Evolutionary conservation across 2,888 invertebrate genomes (phyloP), one percentile per base, ranked within the genome.

Genomic region (Lasioglossum malachurum): DNA sequence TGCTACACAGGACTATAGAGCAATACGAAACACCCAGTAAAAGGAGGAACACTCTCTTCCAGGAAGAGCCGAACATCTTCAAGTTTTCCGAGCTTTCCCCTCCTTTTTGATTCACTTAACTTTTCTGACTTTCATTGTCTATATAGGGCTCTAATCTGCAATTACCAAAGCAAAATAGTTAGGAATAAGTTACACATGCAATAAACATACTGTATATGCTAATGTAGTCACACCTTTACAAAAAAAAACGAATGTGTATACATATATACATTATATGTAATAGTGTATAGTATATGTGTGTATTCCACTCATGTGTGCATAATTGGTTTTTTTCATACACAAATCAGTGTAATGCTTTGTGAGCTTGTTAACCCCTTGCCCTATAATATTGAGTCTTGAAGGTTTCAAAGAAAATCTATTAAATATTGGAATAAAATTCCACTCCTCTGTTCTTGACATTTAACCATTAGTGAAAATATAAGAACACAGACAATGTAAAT

Each of bases 51-150:
- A 89, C 82, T 83, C 91, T 87, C 87, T 91, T 89, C 78, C 91
- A 84, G 81, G 89, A 90, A 80, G 91, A 88, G 88, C 90, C 89
- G 84, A 88, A 91, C 94, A 95, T 95, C 91, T 93, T 94, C 90
- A 74, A 23, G 78, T 80, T 76, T 86, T 86, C 86, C 87, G 71
- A 90, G 81, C 87, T 87, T 71, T 84, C 83, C 83, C 86, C 80
- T 64, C 73, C 77, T 78, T 57, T 73, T 84, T 83, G 77, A 64
- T 86, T 87, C 60, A 57, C 80, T 90, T 88, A 87, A 74, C 83
- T 89, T 71, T 82, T 72, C 75, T 83, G 77, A 75, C 85, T 89
- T 85, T 88, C 91, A 91, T 93, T 85, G 83, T 88, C 80, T 77
- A 64, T 75, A 19, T 49, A 73, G n/a, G 73, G 67, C 49, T 67